Base-by-base conservation (phyloP, 2,113 vertebrate species). In the Eurystomus gularis region DNA sequence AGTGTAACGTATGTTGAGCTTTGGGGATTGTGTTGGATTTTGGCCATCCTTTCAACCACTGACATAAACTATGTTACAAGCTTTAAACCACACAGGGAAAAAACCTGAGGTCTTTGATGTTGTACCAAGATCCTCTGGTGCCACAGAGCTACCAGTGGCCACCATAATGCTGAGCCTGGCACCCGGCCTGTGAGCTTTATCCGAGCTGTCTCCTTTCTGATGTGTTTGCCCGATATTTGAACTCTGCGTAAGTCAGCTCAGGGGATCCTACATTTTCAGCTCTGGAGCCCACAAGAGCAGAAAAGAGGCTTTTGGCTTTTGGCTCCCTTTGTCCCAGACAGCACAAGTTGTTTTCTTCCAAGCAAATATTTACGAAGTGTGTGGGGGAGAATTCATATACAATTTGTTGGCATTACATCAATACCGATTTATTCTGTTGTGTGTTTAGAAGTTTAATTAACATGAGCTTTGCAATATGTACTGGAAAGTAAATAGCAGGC, bases 401-500 rank as follows among this genome's bases (percentile, higher is more conserved):
- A 82, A 73, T 82, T 93, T 87, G 61, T 57, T 86, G 91, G 79
- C 66, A 8, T 93, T 93, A 80, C 7, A 4, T 91, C 93, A 94
- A 39, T 79, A 40, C 58, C 39, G 49, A 76, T 87, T 93, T 93
- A 40, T 94, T 83, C 82, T 73, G 79, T 39, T 86, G 71, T 90
- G 49, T 88, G 78, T 72, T 93, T 93, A 90, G 64, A 51, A 69
- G 57, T 89, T 90, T 90, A 94, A 93, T 91, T 93, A 95, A 75
- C 54, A 21, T 40, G 66, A 72, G 62, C 44, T 89, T 87, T 88
- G 52, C 81, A 91, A 65, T 77, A 65, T 90, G 85, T 90, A 78
- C 93, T 94, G 71, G 31, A 85, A 95, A 95, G 92, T 91, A 95
- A 96, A 91, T 40, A 96, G 87, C 71, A 96, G 42, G 46, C 33